phyloP scores from a whole-genome alignment of 1,140 invertebrate species.

The Ceratina calcarata region DNA sequence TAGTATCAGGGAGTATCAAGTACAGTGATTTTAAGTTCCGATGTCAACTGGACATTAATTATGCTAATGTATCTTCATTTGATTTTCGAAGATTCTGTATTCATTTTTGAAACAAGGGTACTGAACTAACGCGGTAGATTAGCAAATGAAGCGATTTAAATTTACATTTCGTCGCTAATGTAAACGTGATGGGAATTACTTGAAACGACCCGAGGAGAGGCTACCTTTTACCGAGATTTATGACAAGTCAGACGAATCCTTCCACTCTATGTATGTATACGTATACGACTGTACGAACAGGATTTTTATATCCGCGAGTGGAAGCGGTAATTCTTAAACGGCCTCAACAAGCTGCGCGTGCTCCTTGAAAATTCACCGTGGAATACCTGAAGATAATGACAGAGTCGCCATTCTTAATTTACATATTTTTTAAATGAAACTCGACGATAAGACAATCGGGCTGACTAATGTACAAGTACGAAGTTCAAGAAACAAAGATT shows the following conservation, averaged over 20 bases:
- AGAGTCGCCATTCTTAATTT: neutral
- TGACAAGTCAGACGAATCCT: constrained; percentile 6
- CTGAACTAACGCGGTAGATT: constrained; percentile 5
- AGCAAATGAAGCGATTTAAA: constrained; percentile 6
- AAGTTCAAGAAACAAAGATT: too few relatives aligned
- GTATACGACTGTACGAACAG: neutral
- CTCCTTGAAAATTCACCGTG: neutral
- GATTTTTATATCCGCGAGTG: neutral
- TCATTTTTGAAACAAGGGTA: constrained; percentile 4
- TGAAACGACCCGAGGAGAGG: neutral
- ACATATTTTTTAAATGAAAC: neutral
- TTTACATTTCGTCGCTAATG: neutral
- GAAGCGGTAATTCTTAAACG: neutral
- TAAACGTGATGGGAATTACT: constrained; percentile 9
- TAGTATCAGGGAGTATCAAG: too few relatives aligned
- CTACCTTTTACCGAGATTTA: constrained; percentile 13
- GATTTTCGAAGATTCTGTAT: neutral
- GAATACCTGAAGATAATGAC: neutral
- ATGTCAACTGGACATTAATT: neutral
- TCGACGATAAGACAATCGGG: too few relatives aligned
- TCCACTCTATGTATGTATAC: neutral
- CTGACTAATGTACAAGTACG: too few relatives aligned
- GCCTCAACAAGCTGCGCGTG: too few relatives aligned
- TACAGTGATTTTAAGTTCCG: too few relatives aligned
- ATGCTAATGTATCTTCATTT: neutral